Evolutionary conservation across 1,140 invertebrate species (phyloP).

Genomic region (Dermatophagoides farinae): DNA sequence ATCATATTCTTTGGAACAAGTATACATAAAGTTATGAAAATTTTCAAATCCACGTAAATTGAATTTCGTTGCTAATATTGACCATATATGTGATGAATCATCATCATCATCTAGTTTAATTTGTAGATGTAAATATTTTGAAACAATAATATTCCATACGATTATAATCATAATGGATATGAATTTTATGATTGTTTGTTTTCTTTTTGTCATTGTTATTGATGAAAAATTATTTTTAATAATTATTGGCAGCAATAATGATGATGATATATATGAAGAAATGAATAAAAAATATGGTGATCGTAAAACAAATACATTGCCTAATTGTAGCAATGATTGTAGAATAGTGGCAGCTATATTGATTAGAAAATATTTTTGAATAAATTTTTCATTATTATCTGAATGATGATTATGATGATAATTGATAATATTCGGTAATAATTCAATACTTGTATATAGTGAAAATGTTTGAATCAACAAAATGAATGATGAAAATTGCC

Average conservation of each 20-base stretch:
- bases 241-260: background rate
- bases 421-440: background rate
- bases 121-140: background rate
- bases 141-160: background rate
- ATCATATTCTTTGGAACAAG: slow-evolving; percentile 59
- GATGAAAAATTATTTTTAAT: background rate
- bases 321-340: background rate
- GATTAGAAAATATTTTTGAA: background rate
- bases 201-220: background rate
- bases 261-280: background rate
- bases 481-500: slow-evolving; percentile 21
- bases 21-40: slow-evolving; percentile 64
- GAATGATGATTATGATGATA: too few relatives aligned
- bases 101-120: background rate
- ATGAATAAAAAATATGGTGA: background rate
- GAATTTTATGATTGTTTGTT: background rate
- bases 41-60: slow-evolving; percentile 17
- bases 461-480: slow-evolving; percentile 19
- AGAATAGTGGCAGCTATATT: background rate
- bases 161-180: background rate
- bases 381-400: background rate
- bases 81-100: background rate
- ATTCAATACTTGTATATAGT: slow-evolving; percentile 11
- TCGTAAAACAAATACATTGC: background rate
- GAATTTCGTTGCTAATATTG: background rate